A percentile compares a stretch with the other conserved stretches of the same genome.
Evolutionary conservation across 2,797 vertebrate species (phyloP).

Genomic region (Scarus forsteni): DNA sequence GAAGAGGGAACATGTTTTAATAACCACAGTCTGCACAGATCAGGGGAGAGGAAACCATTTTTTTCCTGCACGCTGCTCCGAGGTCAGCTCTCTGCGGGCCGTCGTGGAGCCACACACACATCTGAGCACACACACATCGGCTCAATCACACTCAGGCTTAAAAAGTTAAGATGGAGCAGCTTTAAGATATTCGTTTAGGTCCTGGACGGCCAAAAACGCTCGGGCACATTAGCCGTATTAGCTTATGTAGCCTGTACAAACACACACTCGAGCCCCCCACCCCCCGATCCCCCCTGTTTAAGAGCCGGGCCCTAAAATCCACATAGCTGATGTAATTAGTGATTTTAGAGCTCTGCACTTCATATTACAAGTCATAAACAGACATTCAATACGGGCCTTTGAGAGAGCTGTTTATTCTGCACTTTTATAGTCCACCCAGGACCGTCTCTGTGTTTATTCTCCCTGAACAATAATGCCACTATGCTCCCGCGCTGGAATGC

Average conservation of each 20-base stretch:
- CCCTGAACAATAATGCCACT: conserved; percentile 82
- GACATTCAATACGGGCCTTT: conserved; percentile 83
- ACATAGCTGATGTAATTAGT: conserved; percentile 83
- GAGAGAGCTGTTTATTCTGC: conserved; percentile 82
- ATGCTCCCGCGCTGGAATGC: conserved; percentile 71
- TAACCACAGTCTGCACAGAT: conserved; percentile 73
- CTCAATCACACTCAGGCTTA: background rate
- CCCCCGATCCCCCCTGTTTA: conserved; percentile 57
- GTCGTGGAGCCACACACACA: conserved; percentile 47
- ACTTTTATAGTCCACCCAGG: conserved; percentile 76
- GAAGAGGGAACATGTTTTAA: conserved; percentile 78
- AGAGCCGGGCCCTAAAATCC: conserved; percentile 71
- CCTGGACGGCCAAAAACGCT: conserved; percentile 7
- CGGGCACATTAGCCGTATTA: conserved; percentile 31
- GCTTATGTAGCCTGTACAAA: conserved; percentile 10
- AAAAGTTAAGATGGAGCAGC: conserved; percentile 33
- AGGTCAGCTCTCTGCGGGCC: conserved; percentile 61
- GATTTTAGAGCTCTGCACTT: conserved; percentile 81
- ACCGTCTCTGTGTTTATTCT: conserved; percentile 80
- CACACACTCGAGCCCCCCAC: conserved; percentile 5
- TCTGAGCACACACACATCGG: conserved; percentile 16
- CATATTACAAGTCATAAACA: conserved; percentile 84
- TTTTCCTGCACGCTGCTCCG: conserved; percentile 33
- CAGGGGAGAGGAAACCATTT: conserved; percentile 72
- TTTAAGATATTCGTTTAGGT: conserved; percentile 20